Conservation (phyloP, 2,888 invertebrate species). For the Ommatoiulus sabulosus region DNA sequence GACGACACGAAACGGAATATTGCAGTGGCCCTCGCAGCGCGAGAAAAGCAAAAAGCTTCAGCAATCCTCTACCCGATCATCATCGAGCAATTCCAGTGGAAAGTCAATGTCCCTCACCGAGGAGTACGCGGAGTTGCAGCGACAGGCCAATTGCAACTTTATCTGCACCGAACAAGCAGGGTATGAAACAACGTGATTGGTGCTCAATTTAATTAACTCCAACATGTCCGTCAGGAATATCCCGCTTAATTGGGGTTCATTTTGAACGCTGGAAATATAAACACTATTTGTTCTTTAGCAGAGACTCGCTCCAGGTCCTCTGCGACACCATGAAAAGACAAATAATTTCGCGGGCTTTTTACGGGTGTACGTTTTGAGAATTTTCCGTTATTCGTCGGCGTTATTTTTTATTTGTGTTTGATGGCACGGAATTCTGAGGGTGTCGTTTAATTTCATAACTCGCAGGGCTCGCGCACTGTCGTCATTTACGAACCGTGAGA, state of each 20-base stretch:
- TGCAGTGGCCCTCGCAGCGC: slow-evolving; percentile 25
- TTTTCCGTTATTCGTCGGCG: too few relatives aligned
- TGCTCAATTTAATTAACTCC: too few relatives aligned
- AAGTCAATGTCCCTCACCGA: slow-evolving; percentile 60
- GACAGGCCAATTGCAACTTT: slow-evolving; percentile 28
- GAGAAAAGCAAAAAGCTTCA: not conserved
- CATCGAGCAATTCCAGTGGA: slow-evolving; percentile 59
- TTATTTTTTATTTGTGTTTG: not conserved
- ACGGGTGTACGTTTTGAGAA: slow-evolving; percentile 51
- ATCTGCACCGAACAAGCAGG: slow-evolving; percentile 53
- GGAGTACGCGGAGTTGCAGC: slow-evolving; percentile 57
- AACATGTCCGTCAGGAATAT: too few relatives aligned
- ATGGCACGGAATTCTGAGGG: not conserved
- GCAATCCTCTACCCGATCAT: slow-evolving; percentile 56
- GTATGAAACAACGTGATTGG: slow-evolving; percentile 51
- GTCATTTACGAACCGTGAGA: slow-evolving; percentile 90
- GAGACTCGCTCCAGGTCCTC: slow-evolving; percentile 77
- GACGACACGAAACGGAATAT: slow-evolving; percentile 57
- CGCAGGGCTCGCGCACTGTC: slow-evolving; percentile 85
- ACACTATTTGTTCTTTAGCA: slow-evolving; percentile 62
- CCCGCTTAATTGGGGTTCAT: too few relatives aligned
- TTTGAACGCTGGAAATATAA: slow-evolving; percentile 37
- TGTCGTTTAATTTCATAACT: not conserved
- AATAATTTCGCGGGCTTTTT: slow-evolving; percentile 80
- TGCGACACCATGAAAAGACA: slow-evolving; percentile 96